phyloP scores from a whole-genome alignment of 2,888 invertebrate species.

The Aradus depressus region DNA sequence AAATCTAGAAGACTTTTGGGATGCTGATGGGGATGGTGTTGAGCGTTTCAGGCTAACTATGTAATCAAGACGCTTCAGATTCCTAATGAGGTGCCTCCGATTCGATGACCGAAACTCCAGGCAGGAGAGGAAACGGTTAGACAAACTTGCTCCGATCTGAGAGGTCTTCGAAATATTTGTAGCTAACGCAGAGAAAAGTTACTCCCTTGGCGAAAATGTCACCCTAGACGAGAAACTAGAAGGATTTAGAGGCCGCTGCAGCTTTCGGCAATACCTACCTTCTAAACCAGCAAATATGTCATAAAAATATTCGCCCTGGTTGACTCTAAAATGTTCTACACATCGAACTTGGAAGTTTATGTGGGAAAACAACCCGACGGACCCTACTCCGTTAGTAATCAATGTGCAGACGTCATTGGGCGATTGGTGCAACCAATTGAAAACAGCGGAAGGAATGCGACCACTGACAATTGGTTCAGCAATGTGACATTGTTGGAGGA shows the following conservation, averaged over 20 bases:
- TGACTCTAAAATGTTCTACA: slow-evolving; percentile 24
- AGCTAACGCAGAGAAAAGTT: slow-evolving; percentile 31
- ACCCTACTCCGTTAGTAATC: slow-evolving; percentile 22
- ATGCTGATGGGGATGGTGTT: slow-evolving; percentile 14
- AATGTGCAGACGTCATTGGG: slow-evolving; percentile 21
- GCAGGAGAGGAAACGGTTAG: slow-evolving; percentile 29
- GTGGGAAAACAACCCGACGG: slow-evolving; percentile 26
- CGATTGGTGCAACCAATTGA: slow-evolving; percentile 22
- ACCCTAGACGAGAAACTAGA: slow-evolving; percentile 32
- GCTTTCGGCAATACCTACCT: slow-evolving; percentile 31
- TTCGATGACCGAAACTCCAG: slow-evolving; percentile 18
- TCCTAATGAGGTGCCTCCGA: slow-evolving; percentile 9
- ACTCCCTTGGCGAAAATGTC: slow-evolving; percentile 26
- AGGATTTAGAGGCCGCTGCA: slow-evolving; percentile 31
- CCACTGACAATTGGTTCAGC: slow-evolving; percentile 31
- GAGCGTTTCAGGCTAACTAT: slow-evolving; percentile 17
- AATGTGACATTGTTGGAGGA: slow-evolving; percentile 15
- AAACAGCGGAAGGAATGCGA: slow-evolving; percentile 28
- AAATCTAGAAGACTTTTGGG: slow-evolving; percentile 25
- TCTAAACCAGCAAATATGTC: slow-evolving; percentile 34
- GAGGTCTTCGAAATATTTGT: slow-evolving; percentile 33
- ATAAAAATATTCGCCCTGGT: slow-evolving; percentile 32
- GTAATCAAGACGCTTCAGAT: slow-evolving; percentile 10
- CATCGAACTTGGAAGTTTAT: slow-evolving; percentile 26
- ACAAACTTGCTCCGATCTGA: slow-evolving; percentile 31